Evolutionary conservation across 2,797 vertebrate genomes (phyloP).

Genomic region (Pygocentrus nattereri): DNA sequence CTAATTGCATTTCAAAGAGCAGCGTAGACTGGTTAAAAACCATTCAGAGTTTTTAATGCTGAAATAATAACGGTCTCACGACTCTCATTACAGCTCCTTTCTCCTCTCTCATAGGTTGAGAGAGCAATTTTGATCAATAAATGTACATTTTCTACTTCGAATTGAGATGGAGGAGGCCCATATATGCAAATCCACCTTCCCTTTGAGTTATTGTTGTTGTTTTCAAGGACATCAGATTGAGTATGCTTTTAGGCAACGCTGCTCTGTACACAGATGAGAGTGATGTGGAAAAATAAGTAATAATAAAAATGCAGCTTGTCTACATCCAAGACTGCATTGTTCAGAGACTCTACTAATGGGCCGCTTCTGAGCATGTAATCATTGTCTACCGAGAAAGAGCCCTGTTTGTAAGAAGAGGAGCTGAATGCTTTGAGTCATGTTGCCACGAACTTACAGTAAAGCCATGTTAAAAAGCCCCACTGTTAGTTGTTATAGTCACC

Average conservation of each 20-base stretch:
- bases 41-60: constrained; percentile 28
- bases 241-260: not conserved
- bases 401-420: not conserved
- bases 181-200: constrained; percentile 5
- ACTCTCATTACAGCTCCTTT: not conserved
- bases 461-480: constrained; percentile 19
- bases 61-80: not conserved
- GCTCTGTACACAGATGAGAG: not conserved
- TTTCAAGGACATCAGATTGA: not conserved
- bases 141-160: constrained; percentile 9
- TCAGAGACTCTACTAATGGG: too few relatives aligned
- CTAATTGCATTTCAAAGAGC: constrained; percentile 35
- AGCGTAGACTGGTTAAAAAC: not conserved
- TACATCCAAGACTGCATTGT: not conserved
- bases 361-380: not conserved
- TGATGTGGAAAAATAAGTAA: not conserved
- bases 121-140: not conserved
- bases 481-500: constrained; percentile 48
- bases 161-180: constrained; percentile 15
- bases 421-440: constrained; percentile 25
- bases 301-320: not conserved
- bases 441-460: constrained; percentile 20
- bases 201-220: constrained; percentile 1
- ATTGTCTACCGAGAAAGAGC: not conserved
- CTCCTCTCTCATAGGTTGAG: not conserved